A percentile compares a stretch with the other conserved stretches of the same genome.
Conservation (phyloP, 2,888 invertebrate species). For the Gerris lacustris region DNA sequence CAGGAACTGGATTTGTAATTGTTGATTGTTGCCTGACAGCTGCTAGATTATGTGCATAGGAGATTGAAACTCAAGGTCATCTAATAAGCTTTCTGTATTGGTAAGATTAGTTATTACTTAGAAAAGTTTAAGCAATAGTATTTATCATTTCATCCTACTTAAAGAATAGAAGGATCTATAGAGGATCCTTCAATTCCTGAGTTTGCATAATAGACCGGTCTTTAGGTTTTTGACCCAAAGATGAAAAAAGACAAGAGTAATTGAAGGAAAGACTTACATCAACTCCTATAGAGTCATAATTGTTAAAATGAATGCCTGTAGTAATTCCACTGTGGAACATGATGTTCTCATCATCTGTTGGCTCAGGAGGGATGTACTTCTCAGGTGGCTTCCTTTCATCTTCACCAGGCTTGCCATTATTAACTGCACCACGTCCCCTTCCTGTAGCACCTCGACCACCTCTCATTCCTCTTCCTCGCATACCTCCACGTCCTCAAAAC, state of each 20-base stretch:
- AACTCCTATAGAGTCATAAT: constrained; percentile 78
- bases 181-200: no score
- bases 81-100: no score
- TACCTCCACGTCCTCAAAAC: not conserved
- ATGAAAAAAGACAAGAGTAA: constrained; percentile 12
- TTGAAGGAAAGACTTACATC: constrained; percentile 47
- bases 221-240: not conserved
- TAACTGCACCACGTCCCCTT: constrained; percentile 17
- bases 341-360: constrained; percentile 54
- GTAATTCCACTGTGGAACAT: constrained; percentile 56
- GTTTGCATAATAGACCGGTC: no score
- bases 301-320: constrained; percentile 83
- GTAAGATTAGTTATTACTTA: no score
- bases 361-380: constrained; percentile 61
- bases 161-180: no score
- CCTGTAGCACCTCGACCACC: not conserved
- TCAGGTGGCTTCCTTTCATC: constrained; percentile 44
- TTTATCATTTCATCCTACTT: no score
- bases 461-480: not conserved
- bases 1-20: no score
- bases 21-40: no score
- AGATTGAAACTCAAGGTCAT: no score
- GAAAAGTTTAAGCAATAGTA: no score
- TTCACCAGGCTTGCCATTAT: constrained; percentile 19
- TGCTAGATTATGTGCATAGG: no score